Percentiles rank a stretch among this genome's conserved stretches.
phyloP scores from a whole-genome alignment of 2,888 invertebrate species.

The Cryptus viduatorius region DNA sequence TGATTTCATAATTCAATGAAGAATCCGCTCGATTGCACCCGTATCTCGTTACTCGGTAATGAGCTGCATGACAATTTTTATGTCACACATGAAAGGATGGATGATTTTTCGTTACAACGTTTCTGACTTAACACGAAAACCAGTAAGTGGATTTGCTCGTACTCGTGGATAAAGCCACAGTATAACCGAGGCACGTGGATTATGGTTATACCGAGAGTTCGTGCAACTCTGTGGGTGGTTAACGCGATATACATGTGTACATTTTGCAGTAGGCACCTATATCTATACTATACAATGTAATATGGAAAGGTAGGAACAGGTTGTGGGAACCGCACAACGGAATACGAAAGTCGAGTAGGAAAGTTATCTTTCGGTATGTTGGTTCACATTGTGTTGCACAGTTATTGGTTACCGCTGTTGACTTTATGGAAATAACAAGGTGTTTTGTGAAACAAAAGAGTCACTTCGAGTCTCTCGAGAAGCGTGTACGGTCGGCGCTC shows the following conservation, averaged over 20 bases:
- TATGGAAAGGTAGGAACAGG: not conserved
- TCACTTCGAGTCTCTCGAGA: constrained; percentile 7
- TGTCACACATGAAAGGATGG: not conserved
- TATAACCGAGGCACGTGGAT: constrained; percentile 17
- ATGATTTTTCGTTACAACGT: constrained; percentile 29
- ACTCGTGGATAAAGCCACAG: constrained; percentile 16
- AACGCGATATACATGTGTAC: constrained; percentile 6
- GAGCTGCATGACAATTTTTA: constrained; percentile 8
- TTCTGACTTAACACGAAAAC: constrained; percentile 20
- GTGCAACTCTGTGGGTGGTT: constrained; percentile 1
- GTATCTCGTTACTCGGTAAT: not conserved
- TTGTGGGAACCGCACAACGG: not conserved
- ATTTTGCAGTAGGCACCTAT: not conserved
- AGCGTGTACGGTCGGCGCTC: constrained; percentile 16
- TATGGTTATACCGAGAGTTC: not conserved
- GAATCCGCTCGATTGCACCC: not conserved
- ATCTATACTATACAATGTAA: not conserved
- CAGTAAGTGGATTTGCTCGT: constrained; percentile 30
- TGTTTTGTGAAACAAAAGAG: constrained; percentile 3
- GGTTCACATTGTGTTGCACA: not conserved
- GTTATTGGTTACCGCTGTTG: constrained; percentile 13
- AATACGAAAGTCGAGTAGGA: not conserved
- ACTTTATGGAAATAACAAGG: not conserved
- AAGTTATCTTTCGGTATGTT: not conserved
- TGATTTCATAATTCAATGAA: constrained; percentile 24